Percentiles rank a stretch among this genome's conserved stretches.
phyloP scores from a whole-genome alignment of 2,797 vertebrate genomes.

The Anas bahamensis region DNA sequence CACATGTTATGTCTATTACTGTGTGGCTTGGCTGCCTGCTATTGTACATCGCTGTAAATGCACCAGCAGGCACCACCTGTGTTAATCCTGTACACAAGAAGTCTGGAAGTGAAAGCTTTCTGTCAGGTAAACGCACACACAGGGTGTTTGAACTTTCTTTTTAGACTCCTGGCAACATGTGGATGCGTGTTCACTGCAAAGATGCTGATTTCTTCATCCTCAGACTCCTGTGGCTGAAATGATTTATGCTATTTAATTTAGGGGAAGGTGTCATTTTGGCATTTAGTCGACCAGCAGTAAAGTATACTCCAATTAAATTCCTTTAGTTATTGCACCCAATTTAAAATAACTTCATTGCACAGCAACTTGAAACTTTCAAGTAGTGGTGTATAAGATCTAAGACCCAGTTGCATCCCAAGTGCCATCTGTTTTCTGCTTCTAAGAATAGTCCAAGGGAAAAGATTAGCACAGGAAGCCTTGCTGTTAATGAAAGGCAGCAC shows the following conservation, averaged over 20 bases:
- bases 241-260: background rate
- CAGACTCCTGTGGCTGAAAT: background rate
- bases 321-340: background rate
- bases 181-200: background rate
- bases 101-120: background rate
- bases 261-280: background rate
- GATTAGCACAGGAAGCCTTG: background rate
- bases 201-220: background rate
- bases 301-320: background rate
- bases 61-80: background rate
- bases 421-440: background rate
- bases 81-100: too few relatives aligned
- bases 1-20: fast-evolving
- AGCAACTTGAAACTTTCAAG: background rate
- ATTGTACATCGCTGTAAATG: fast-evolving
- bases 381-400: background rate
- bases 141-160: background rate
- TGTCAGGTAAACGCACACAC: background rate
- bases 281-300: background rate
- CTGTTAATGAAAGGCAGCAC: background rate
- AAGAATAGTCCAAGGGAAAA: background rate
- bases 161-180: background rate
- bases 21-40: background rate
- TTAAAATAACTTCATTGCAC: background rate
- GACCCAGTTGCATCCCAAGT: background rate